A percentile compares a stretch with the other conserved stretches of the same genome.
Conservation (phyloP, 2,113 vertebrate species). For the Peromyscus californicus region DNA sequence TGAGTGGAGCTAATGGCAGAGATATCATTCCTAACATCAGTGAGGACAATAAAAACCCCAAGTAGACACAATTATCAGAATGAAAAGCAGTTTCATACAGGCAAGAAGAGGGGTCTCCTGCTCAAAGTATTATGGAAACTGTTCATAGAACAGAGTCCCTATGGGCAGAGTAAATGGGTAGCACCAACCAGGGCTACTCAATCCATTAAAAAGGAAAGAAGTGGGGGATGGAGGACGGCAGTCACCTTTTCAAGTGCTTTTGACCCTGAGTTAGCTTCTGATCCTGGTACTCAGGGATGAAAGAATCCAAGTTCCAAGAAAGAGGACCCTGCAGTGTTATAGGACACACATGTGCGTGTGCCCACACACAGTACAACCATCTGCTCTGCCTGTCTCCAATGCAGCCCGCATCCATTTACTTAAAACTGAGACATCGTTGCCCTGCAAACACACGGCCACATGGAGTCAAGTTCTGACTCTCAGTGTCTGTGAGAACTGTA, state of each 20-base stretch:
- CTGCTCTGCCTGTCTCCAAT: not conserved
- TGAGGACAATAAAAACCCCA: not conserved
- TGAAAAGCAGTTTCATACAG: not conserved
- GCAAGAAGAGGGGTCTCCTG: not conserved
- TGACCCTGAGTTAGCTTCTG: conserved; percentile 13
- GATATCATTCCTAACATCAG: not conserved
- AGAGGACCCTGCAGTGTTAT: not conserved
- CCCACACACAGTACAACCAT: not conserved
- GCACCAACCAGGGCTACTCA: not conserved
- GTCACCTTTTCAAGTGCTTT: not conserved
- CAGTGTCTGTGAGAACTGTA: not conserved
- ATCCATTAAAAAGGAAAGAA: not conserved
- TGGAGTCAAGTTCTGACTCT: not conserved
- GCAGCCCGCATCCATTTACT: not conserved
- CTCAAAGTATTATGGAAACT: not conserved
- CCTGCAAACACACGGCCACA: not conserved
- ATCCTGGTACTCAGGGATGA: not conserved
- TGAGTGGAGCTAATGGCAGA: not conserved
- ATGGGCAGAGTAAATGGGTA: not conserved
- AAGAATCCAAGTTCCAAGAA: conserved; percentile 13
- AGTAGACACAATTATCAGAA: not conserved
- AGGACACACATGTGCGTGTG: not conserved
- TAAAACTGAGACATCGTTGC: not conserved
- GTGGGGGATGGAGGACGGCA: not conserved
- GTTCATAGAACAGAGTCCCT: not conserved